These are phyloP conservation scores for Boloria selene DNA, from an alignment of 2,888 invertebrate species.

Conservation along the genomic window DNA sequence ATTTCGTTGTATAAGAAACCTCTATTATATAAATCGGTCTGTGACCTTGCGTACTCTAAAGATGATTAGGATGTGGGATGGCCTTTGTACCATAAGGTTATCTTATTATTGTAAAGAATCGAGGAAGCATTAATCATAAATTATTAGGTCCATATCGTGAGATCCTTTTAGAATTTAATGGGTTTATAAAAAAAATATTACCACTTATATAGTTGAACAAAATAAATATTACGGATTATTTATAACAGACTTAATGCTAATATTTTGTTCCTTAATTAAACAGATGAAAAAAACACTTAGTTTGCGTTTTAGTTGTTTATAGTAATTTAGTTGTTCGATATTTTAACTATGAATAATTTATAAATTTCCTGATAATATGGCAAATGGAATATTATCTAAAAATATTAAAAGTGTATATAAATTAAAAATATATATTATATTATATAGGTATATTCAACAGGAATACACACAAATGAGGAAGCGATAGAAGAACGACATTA, in stretches of 20 bases:
- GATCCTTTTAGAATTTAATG: constrained; percentile 46
- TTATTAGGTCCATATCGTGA: constrained; percentile 59
- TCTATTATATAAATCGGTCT: constrained; percentile 31
- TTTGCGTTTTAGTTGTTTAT: no score
- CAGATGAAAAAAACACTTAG: no score
- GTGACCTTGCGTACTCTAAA: constrained; percentile 55
- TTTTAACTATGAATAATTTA: no score
- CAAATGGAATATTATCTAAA: no score
- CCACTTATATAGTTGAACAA: not conserved
- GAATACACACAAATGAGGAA: constrained; percentile 17
- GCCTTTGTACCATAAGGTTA: constrained; percentile 60
- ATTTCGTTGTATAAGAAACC: constrained; percentile 41
- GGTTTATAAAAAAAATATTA: constrained; percentile 6
- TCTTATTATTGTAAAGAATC: constrained; percentile 62
- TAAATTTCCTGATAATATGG: no score
- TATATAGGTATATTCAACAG: not conserved
- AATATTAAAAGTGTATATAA: no score
- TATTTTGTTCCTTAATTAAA: no score
- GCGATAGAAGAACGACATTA: constrained; percentile 11
- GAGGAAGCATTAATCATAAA: constrained; percentile 63
- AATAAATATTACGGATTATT: no score
- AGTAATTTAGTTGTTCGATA: no score
- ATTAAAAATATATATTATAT: not conserved
- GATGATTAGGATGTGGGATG: constrained; percentile 57
- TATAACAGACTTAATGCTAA: no score